phyloP scores from a whole-genome alignment of 2,797 vertebrate species.

The Muscicapa striata region DNA sequence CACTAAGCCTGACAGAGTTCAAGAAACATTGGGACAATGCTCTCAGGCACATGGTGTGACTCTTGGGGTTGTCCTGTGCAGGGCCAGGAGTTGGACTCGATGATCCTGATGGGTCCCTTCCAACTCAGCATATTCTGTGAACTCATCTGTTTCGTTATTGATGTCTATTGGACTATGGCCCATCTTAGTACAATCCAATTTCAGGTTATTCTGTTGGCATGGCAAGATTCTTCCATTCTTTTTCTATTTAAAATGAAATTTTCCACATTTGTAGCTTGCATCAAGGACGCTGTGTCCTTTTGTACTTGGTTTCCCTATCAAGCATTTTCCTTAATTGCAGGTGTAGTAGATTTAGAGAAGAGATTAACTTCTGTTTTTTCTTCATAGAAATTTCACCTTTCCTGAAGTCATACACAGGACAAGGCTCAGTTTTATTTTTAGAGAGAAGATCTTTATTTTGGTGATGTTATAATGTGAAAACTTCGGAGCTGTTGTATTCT shows the following conservation, averaged over 20 bases:
- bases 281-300: not conserved
- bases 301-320: not conserved
- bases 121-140: not conserved
- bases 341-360: not conserved
- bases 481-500: not conserved
- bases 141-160: not conserved
- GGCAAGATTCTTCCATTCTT: not conserved
- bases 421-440: not conserved
- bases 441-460: not conserved
- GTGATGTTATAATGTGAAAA: not conserved
- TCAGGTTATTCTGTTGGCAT: not conserved
- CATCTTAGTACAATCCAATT: not conserved
- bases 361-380: conserved; percentile 1
- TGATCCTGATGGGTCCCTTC: not conserved
- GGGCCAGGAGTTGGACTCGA: not conserved
- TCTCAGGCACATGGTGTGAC: not conserved
- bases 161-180: not conserved
- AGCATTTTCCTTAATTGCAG: not conserved
- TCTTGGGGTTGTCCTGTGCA: not conserved
- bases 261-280: not conserved
- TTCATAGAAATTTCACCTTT: not conserved
- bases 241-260: not conserved
- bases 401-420: not conserved
- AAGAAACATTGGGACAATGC: not conserved
- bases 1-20: not conserved